Evolutionary conservation across 2,888 invertebrate genomes (phyloP).

Genomic region (Lasioglossum villosulum): DNA sequence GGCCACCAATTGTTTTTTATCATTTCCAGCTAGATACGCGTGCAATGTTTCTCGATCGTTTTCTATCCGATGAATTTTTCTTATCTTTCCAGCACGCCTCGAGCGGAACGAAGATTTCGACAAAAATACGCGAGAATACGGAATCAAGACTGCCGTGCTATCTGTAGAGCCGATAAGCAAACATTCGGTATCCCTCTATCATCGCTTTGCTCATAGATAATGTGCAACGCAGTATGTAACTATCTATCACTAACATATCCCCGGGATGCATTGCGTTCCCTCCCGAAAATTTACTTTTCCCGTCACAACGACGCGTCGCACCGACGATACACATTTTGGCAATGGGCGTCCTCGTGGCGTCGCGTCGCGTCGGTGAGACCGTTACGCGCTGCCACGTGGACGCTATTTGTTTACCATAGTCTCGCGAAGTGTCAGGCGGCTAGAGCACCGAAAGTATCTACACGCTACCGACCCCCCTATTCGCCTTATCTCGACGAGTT

Average conservation of each 20-base stretch:
- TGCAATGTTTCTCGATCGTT: neutral
- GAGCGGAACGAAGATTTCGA: slow-evolving; percentile 13
- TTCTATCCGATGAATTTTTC: slow-evolving; percentile 1
- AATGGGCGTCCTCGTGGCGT: neutral
- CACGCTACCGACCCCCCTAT: slow-evolving; percentile 42
- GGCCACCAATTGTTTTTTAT: neutral
- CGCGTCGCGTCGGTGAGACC: neutral
- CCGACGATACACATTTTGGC: neutral
- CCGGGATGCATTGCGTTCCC: neutral
- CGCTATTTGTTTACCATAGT: slow-evolving; percentile 14
- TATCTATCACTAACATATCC: slow-evolving; percentile 55
- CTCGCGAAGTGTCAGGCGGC: slow-evolving; percentile 43
- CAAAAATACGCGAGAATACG: slow-evolving; percentile 62
- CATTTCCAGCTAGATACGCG: neutral
- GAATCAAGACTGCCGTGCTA: slow-evolving; percentile 59
- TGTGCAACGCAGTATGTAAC: slow-evolving; percentile 65
- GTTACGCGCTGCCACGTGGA: neutral
- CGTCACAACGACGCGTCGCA: neutral
- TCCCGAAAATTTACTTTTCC: neutral
- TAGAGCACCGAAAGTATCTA: slow-evolving; percentile 52
- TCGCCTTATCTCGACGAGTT: slow-evolving; percentile 58
- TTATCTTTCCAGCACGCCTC: neutral
- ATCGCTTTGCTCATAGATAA: slow-evolving; percentile 69
- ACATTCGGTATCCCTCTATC: slow-evolving; percentile 63
- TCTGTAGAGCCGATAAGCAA: slow-evolving; percentile 68